Evolutionary conservation across 2,113 vertebrate genomes (phyloP).

Genomic region (Aegotheles bennettii): DNA sequence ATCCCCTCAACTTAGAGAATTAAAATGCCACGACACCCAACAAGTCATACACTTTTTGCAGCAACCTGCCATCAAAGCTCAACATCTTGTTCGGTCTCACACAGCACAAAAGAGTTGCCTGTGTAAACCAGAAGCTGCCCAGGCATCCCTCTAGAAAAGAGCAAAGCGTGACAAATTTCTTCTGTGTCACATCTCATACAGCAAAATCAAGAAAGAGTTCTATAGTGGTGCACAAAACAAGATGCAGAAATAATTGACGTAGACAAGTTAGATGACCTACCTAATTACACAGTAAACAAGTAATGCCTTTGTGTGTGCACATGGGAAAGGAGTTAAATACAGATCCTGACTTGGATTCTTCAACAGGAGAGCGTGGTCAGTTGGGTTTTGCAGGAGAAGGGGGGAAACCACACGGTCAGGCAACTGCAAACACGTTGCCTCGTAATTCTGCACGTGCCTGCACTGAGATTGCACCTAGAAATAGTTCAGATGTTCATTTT

Average conservation of each 20-base stretch:
- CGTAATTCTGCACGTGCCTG: rapidly evolving
- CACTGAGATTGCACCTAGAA: background rate
- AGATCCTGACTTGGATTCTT: background rate
- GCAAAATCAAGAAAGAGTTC: background rate
- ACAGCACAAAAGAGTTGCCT: background rate
- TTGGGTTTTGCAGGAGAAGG: background rate
- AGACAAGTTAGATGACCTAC: background rate
- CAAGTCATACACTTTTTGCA: background rate
- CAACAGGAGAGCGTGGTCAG: background rate
- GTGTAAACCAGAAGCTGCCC: background rate
- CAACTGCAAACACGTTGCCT: rapidly evolving
- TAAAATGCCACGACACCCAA: background rate
- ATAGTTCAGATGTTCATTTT: background rate
- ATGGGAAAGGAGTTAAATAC: background rate
- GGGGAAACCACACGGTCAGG: background rate
- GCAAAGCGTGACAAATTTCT: background rate
- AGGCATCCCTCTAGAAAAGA: background rate
- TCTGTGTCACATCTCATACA: background rate
- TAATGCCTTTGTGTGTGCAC: background rate
- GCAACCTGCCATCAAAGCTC: background rate
- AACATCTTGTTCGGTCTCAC: background rate
- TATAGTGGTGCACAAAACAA: background rate
- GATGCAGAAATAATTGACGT: background rate
- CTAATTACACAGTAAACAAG: background rate
- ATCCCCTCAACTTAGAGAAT: background rate